A percentile compares a stretch with the other conserved stretches of the same genome.
These are phyloP conservation scores for Cataglyphis cursor DNA, from an alignment of 2,888 invertebrate species.

Conservation along the genomic window DNA sequence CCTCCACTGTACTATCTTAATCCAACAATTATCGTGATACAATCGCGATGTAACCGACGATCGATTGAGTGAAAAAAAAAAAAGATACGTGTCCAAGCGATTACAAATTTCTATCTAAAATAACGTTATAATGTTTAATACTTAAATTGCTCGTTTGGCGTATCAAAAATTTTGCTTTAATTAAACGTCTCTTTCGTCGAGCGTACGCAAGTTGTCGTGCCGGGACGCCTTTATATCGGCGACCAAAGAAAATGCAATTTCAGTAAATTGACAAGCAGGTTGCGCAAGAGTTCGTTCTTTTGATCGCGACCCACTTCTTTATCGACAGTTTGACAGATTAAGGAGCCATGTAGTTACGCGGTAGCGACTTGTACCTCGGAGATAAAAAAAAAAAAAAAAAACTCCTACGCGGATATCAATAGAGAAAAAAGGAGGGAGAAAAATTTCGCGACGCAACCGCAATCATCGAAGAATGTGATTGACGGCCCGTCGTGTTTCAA, in stretches of 20 bases:
- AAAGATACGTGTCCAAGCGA: too few relatives aligned
- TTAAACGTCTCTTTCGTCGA: slow-evolving; percentile 26
- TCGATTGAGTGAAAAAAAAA: not conserved
- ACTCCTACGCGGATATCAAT: not conserved
- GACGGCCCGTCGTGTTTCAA: not conserved
- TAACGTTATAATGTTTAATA: not conserved
- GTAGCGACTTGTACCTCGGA: slow-evolving; percentile 17
- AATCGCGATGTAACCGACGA: not conserved
- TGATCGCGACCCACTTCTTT: slow-evolving; percentile 64
- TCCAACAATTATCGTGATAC: not conserved
- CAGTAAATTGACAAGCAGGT: slow-evolving; percentile 50
- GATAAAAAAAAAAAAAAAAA: slow-evolving; percentile 19
- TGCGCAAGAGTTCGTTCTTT: slow-evolving; percentile 60
- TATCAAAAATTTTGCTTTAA: slow-evolving; percentile 27
- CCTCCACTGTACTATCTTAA: not conserved
- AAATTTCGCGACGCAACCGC: not conserved
- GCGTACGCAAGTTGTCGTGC: slow-evolving; percentile 4
- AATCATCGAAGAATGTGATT: not conserved
- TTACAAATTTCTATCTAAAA: not conserved
- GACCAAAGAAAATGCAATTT: slow-evolving; percentile 53
- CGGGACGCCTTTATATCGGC: slow-evolving; percentile 24
- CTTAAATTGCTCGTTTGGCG: not conserved
- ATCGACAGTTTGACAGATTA: slow-evolving; percentile 62
- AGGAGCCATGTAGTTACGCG: slow-evolving; percentile 48
- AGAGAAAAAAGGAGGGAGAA: not conserved